Evolutionary conservation across 2,888 invertebrate species (phyloP), one percentile per base, ranked within the genome.

Genomic region (Ormyrus nitidulus): DNA sequence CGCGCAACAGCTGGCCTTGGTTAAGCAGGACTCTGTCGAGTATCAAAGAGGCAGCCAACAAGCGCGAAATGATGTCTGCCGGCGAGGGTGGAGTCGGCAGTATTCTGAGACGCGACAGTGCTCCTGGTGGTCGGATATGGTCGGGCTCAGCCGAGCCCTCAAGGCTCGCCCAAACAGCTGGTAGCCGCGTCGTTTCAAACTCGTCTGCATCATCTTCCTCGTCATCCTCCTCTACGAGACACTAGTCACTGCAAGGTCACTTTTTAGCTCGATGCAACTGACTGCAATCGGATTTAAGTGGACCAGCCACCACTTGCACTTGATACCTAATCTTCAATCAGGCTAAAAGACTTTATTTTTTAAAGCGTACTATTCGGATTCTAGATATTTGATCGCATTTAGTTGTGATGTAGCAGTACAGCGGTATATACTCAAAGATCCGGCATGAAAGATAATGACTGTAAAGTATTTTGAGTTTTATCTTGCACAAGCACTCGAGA

Each of bases 21-120:
- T 93, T 99, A 74, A 96, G 97, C 83, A 98, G 98, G 91, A 98
- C 98, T 0, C 93, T 99, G 90, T 94, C 93, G 85, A 94, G 94
- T 53, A 94, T 95, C 86, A 94, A 95, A 91, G 95, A 95, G 86
- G 94, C 94, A 6, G 93, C 95, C 10, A 94, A 95, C 86, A 94
- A 94, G 84, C 89, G 88, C 81, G 92, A 89, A 70, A 86, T 82
- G 77, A 85, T 91, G 84, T 61, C 80, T 9, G 71, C 56, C 34
- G 74, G 56, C 1, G 77, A 75, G 6, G 56, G 62, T 2, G 10
- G 44, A 3, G 82, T 84, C 72, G 81, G 90, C 0, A 84, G 86
- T 1, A 85, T 87, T 44, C 79, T 90, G 77, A 89, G 92, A 83
- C 90, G 92, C 7, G 92, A 92, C 49, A 92, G 92, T 84, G 91